A percentile compares a stretch with the other conserved stretches of the same genome.
phyloP scores from a whole-genome alignment of 2,113 vertebrate genomes.

The Stegastes partitus region DNA sequence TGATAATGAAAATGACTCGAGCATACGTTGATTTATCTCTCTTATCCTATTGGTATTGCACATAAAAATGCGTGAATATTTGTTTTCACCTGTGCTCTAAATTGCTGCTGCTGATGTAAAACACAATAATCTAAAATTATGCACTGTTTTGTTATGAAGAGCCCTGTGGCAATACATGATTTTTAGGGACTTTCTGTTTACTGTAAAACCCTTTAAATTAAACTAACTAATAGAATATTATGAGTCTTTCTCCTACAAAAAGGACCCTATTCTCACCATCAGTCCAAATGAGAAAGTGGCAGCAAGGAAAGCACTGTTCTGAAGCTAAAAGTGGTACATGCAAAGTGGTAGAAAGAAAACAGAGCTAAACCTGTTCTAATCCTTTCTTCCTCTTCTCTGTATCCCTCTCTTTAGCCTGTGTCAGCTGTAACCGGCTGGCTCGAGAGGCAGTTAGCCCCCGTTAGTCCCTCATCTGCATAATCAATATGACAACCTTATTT shows the following conservation, averaged over 20 bases:
- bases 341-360: constrained; percentile 61
- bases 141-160: too few species aligned
- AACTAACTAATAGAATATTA: background rate
- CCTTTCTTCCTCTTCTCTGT: constrained; percentile 72
- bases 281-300: constrained; percentile 21
- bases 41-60: too few species aligned
- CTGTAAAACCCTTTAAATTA: background rate
- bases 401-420: constrained; percentile 89
- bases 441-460: constrained; percentile 87
- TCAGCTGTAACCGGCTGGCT: constrained; percentile 91
- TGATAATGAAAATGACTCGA: background rate
- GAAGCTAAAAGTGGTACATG: constrained; percentile 47
- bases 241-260: background rate
- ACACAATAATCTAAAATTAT: background rate
- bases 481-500: constrained; percentile 99
- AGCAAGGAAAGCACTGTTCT: constrained; percentile 8
- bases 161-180: background rate
- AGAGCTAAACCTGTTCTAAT: constrained; percentile 76
- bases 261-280: background rate
- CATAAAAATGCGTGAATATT: too few species aligned
- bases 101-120: background rate
- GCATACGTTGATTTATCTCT: too few species aligned
- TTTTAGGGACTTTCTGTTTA: background rate
- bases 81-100: background rate
- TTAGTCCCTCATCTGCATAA: constrained; percentile 94